These are phyloP conservation scores for Phorcus lineatus DNA, from an alignment of 2,888 invertebrate genomes.

Conservation along the genomic window DNA sequence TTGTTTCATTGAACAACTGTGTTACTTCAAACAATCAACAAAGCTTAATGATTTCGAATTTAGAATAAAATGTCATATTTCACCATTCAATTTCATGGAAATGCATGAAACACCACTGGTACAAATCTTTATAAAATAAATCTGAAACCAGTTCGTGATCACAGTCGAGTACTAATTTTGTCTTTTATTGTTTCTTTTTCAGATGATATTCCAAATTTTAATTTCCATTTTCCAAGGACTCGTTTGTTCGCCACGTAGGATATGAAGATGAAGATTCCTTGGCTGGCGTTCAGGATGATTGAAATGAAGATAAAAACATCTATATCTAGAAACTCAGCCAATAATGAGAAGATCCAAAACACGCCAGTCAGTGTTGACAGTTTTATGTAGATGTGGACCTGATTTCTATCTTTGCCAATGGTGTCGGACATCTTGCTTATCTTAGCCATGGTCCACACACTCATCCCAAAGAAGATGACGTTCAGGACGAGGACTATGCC, in stretches of 20 bases:
- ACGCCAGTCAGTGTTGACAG: conserved; percentile 50
- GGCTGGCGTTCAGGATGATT: conserved; percentile 43
- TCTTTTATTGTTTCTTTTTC: too few relatives aligned
- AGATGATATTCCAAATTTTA: not conserved
- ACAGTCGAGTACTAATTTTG: too few relatives aligned
- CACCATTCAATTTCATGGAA: too few relatives aligned
- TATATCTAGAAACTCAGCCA: conserved; percentile 41
- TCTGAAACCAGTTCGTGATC: too few relatives aligned
- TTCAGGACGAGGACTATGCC: conserved; percentile 45
- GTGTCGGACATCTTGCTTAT: conserved; percentile 28
- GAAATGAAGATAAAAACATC: conserved; percentile 44
- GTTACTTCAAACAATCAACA: too few relatives aligned
- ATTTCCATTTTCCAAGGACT: conserved; percentile 33
- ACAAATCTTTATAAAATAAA: too few relatives aligned
- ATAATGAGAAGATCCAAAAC: conserved; percentile 50
- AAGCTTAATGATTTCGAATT: too few relatives aligned
- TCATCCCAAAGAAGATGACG: conserved; percentile 44
- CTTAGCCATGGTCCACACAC: conserved; percentile 44
- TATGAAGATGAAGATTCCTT: conserved; percentile 52
- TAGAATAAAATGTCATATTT: too few relatives aligned
- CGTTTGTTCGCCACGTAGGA: conserved; percentile 46
- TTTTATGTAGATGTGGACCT: conserved; percentile 47
- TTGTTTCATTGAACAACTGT: too few relatives aligned
- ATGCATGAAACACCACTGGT: too few relatives aligned
- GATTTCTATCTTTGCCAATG: conserved; percentile 31